Base-by-base conservation (phyloP, 1,140 invertebrate genomes). In the Ectropis grisescens region DNA sequence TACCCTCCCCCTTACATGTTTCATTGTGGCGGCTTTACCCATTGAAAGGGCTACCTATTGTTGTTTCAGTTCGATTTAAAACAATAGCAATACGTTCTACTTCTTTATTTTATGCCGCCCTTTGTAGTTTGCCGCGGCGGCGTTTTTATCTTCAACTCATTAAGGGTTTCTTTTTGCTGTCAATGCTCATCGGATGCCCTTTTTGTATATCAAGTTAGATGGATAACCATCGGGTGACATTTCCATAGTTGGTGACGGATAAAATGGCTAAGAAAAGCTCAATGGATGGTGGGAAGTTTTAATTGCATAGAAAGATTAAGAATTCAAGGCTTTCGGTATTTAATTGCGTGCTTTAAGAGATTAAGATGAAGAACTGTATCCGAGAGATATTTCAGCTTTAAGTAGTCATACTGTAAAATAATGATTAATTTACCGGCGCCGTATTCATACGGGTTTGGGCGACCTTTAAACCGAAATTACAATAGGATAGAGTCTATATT, bases 1-100 rank as follows among this genome's bases (percentile, higher is more conserved):
- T 74, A 58, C 50, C n/a, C 61, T 45, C 0, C 6, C 31, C 42
- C 15, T 51, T 40, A 58, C 29, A 29, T 19, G 37, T 41, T 49
- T 74, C 62, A 80, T 80, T 80, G 74, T 80, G 71, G 62, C 71
- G 74, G 74, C 69, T 52, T 53, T 52, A 48, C 31, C 68, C 74
- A 75, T 74, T 80, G 74, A 80, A 79, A 71, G 46, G 54, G 67
- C 74, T 80, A 80, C 74, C 74, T 80, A 80, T 80, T 80, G 74
- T 79, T 79, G 47, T 76, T 75, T 74, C 74, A 71, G 46, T 79
- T 76, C 68, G 68, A 71, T 78, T 72, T 80, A 80, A 80, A 70
- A 80, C 75, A 80, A 67, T 62, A 64, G 16, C 16, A 3, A 19
- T 4, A 19, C 8, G 16, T 19, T 4, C 16, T 19, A n/a, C n/a